A percentile compares a stretch with the other conserved stretches of the same genome.
Evolutionary conservation across 2,888 invertebrate species (phyloP).

Genomic region (Myopa tessellatipennis): DNA sequence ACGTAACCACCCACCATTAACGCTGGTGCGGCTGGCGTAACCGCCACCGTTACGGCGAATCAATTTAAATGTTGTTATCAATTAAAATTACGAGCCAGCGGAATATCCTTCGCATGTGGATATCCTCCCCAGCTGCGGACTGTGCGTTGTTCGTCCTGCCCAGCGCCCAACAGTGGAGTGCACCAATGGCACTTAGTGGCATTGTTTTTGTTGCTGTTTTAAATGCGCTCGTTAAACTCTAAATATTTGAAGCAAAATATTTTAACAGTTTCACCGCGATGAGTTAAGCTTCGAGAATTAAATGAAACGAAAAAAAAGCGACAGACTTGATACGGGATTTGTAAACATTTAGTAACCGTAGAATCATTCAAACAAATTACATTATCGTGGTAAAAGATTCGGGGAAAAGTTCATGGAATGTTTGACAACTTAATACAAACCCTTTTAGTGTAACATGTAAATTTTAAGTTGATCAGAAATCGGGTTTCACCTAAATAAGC

Average conservation of each 20-base stretch:
- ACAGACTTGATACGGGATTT: too few species aligned
- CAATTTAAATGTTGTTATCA: slow-evolving; percentile 19
- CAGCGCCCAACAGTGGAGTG: neutral
- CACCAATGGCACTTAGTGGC: slow-evolving; percentile 1
- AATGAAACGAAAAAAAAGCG: neutral
- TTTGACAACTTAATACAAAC: too few species aligned
- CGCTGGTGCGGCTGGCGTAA: neutral
- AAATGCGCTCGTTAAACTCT: neutral
- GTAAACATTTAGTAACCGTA: too few species aligned
- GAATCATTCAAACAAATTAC: too few species aligned
- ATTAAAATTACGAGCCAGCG: neutral
- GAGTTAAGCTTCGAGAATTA: neutral
- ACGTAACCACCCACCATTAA: neutral
- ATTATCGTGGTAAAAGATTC: too few species aligned
- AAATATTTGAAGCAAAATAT: neutral
- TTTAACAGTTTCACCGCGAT: neutral
- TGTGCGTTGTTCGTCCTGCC: neutral
- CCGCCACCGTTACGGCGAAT: neutral
- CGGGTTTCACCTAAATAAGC: too few species aligned
- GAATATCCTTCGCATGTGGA: neutral
- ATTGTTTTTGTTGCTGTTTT: neutral
- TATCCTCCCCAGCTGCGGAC: neutral
- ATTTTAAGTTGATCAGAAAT: too few species aligned
- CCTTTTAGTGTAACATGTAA: too few species aligned
- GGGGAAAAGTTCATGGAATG: too few species aligned